phyloP scores from a whole-genome alignment of 1,140 invertebrate genomes.

The Eurytemora carolleeae region DNA sequence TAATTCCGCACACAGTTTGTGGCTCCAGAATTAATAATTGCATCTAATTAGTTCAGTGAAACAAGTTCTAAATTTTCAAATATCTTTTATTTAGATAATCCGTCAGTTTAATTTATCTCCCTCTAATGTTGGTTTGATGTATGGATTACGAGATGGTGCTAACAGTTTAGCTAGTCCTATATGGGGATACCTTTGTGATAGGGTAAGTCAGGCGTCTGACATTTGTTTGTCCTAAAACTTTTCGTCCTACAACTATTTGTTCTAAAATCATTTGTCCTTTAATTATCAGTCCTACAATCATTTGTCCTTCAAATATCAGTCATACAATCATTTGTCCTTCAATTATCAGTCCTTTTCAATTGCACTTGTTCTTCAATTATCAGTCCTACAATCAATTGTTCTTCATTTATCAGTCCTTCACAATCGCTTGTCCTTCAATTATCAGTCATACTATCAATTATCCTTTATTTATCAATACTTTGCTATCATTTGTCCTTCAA shows the following conservation, averaged over 20 bases:
- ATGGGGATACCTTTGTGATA: constrained; percentile 23
- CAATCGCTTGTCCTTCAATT: too few relatives aligned
- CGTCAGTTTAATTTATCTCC: constrained; percentile 20
- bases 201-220: constrained; percentile 7
- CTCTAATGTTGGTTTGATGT: constrained; percentile 21
- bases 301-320: too few relatives aligned
- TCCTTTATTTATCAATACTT: too few relatives aligned
- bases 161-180: constrained; percentile 23
- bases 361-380: neutral
- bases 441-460: too few relatives aligned
- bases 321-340: neutral
- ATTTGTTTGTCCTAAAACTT: neutral
- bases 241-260: neutral
- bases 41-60: too few relatives aligned
- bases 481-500: too few relatives aligned
- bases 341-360: neutral
- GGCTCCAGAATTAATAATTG: too few relatives aligned
- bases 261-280: neutral
- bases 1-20: too few relatives aligned
- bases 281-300: neutral
- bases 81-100: neutral
- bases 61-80: too few relatives aligned
- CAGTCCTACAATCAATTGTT: too few relatives aligned
- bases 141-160: constrained; percentile 23
- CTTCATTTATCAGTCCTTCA: too few relatives aligned